Percentiles rank a stretch among this genome's conserved stretches.
phyloP scores from a whole-genome alignment of 2,797 vertebrate genomes.

The Nyctibius grandis region DNA sequence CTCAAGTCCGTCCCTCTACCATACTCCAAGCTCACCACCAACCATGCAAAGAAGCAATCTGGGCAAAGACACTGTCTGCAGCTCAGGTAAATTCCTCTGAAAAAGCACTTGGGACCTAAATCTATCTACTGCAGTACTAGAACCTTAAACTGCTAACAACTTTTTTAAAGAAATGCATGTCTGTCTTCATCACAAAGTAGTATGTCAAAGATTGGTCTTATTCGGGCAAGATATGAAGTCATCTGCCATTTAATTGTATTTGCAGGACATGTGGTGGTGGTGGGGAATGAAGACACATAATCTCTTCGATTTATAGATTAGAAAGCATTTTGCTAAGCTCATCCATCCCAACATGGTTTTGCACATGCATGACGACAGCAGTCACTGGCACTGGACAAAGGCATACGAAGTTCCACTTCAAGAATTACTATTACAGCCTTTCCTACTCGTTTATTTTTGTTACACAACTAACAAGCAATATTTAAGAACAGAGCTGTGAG shows the following conservation, averaged over 20 bases:
- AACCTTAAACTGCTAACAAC: background rate
- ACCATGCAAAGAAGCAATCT: background rate
- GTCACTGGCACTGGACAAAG: background rate
- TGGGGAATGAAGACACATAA: background rate
- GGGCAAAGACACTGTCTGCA: background rate
- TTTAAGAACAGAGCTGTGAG: background rate
- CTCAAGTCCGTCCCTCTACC: background rate
- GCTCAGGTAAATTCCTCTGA: background rate
- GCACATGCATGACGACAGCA: background rate
- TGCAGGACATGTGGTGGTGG: background rate
- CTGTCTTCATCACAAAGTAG: background rate
- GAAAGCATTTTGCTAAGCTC: background rate
- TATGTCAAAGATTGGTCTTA: background rate
- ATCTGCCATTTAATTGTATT: background rate
- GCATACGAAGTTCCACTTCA: background rate
- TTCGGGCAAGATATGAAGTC: background rate
- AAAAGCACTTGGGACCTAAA: background rate
- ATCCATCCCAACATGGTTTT: background rate
- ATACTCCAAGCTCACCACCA: background rate
- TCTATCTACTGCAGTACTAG: background rate
- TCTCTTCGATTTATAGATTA: background rate
- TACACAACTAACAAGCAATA: background rate
- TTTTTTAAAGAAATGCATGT: background rate
- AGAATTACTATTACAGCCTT: background rate
- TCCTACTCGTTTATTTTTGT: background rate